Evolutionary conservation across 2,888 invertebrate genomes (phyloP).

Genomic region (Hypomecis atomaria): DNA sequence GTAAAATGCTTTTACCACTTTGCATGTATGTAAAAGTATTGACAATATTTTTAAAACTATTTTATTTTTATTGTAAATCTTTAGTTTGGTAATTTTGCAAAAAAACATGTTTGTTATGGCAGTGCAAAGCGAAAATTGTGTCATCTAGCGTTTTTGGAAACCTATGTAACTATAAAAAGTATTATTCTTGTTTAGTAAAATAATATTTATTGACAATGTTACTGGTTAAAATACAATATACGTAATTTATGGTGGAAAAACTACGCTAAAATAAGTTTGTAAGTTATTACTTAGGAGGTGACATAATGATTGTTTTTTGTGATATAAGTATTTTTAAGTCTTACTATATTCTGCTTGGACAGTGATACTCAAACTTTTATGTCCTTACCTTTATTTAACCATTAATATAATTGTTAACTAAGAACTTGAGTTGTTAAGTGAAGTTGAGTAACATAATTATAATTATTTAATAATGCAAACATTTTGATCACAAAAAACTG

Average conservation of each 20-base stretch:
- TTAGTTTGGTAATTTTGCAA: too few species aligned
- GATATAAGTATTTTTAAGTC: constrained; percentile 51
- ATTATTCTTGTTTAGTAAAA: constrained; percentile 20
- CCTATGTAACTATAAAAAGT: constrained; percentile 12
- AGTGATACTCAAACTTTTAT: constrained; percentile 16
- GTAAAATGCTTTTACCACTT: too few species aligned
- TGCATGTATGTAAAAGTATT: too few species aligned
- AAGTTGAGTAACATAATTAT: neutral
- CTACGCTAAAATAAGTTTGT: constrained; percentile 36
- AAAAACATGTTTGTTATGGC: too few species aligned
- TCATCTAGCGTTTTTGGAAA: neutral
- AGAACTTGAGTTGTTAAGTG: neutral
- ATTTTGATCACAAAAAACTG: constrained; percentile 12
- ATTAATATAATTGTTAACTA: neutral
- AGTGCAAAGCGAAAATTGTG: neutral
- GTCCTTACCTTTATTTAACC: neutral
- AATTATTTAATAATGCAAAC: neutral
- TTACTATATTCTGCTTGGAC: constrained; percentile 21
- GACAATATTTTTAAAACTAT: too few species aligned
- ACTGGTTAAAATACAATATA: constrained; percentile 20
- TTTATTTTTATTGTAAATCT: neutral
- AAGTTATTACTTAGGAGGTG: constrained; percentile 64
- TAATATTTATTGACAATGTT: constrained; percentile 14
- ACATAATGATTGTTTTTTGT: constrained; percentile 59
- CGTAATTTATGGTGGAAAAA: constrained; percentile 35